Percentiles rank a stretch among this genome's conserved stretches.
These are phyloP conservation scores for Gasterosteus aculeatus DNA, from an alignment of 2,113 vertebrate species.

Conservation along the genomic window DNA sequence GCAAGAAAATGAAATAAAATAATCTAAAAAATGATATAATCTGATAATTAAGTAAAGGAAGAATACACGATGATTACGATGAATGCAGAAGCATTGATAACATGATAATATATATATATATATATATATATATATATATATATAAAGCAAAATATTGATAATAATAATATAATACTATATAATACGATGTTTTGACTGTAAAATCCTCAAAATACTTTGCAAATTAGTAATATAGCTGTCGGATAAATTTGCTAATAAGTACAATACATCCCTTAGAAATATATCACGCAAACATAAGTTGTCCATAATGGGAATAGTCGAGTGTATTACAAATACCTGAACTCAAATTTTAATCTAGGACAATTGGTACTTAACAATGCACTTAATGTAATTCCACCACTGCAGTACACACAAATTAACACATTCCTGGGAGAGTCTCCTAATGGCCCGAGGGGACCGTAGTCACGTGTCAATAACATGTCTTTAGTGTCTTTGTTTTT, in stretches of 20 bases:
- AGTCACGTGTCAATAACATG: background rate
- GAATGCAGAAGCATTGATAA: background rate
- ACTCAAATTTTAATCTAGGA: background rate
- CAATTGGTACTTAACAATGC: background rate
- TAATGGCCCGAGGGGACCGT: background rate
- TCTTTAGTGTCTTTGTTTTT: constrained; percentile 18
- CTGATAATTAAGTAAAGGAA: background rate
- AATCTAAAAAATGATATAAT: background rate
- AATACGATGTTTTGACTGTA: background rate
- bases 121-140: no score
- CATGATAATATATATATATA: background rate
- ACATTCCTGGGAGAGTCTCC: background rate
- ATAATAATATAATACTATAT: no score
- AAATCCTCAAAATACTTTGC: background rate
- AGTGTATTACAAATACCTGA: background rate
- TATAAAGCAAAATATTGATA: background rate
- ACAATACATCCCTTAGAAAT: no score
- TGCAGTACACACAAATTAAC: background rate
- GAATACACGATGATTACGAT: background rate
- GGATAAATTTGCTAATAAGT: background rate
- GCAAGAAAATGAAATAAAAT: background rate
- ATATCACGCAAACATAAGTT: background rate
- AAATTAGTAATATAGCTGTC: background rate
- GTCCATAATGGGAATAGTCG: background rate
- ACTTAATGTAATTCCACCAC: background rate